phyloP scores from a whole-genome alignment of 2,113 vertebrate species.

The Scalopus aquaticus region DNA sequence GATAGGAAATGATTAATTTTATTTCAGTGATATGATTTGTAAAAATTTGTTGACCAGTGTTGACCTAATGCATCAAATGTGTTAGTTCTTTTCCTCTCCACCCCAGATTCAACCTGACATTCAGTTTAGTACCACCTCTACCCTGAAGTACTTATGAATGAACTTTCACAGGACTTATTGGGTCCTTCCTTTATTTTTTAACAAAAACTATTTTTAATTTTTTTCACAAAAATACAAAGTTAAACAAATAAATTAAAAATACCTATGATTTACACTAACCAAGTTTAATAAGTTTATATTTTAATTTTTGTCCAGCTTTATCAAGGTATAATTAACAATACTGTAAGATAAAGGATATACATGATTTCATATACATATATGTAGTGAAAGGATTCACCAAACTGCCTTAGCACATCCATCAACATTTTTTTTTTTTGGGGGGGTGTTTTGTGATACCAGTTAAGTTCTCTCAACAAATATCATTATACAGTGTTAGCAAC shows the following conservation, averaged over 20 bases:
- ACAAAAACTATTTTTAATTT: no score
- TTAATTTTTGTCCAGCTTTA: neutral
- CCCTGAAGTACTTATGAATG: neutral
- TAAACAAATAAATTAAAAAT: neutral
- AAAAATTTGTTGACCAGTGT: no score
- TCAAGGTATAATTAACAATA: neutral
- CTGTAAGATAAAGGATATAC: neutral
- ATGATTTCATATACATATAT: neutral
- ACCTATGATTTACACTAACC: neutral
- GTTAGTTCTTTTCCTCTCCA: neutral
- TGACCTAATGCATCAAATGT: fast-evolving
- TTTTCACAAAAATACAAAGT: neutral
- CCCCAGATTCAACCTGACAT: fast-evolving
- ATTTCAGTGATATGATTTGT: no score
- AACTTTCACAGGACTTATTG: no score
- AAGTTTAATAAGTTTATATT: neutral
- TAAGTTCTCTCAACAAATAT: neutral
- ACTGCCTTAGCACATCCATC: neutral
- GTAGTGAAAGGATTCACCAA: neutral
- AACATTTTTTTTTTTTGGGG: neutral
- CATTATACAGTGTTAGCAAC: neutral
- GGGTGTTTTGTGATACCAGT: no score
- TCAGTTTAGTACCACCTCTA: neutral
- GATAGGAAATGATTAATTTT: no score
- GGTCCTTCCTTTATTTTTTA: neutral